A percentile compares a stretch with the other conserved stretches of the same genome.
Evolutionary conservation across 2,888 invertebrate genomes (phyloP).

Genomic region (Hyalella azteca): DNA sequence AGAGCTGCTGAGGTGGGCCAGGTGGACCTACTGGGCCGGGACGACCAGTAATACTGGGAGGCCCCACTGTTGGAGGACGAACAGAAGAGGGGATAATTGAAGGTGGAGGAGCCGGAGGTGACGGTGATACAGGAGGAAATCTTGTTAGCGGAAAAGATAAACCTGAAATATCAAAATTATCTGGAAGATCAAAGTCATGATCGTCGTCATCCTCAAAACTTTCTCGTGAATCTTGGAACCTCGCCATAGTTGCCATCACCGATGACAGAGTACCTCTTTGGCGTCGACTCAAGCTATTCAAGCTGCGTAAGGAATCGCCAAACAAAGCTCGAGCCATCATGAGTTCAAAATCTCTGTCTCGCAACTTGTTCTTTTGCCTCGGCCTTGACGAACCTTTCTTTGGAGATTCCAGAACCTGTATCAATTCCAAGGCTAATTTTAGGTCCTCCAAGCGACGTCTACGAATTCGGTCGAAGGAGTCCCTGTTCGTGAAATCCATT

Average conservation of each 20-base stretch:
- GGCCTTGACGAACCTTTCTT: not conserved
- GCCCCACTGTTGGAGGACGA: conserved; percentile 34
- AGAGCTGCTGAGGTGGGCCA: not conserved
- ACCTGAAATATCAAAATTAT: not conserved
- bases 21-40: not conserved
- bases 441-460: conserved; percentile 47
- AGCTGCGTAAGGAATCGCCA: conserved; percentile 34
- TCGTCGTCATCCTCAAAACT: not conserved
- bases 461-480: conserved; percentile 24
- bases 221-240: conserved; percentile 7
- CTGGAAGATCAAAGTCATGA: not conserved
- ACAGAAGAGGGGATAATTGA: not conserved
- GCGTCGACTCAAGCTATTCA: conserved; percentile 40
- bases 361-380: not conserved
- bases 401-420: conserved; percentile 41
- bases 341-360: conserved; percentile 42
- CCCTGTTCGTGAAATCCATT: not conserved
- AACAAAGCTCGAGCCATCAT: conserved; percentile 45
- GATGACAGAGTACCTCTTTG: conserved; percentile 43
- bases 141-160: not conserved
- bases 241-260: conserved; percentile 43
- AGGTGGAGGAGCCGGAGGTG: not conserved
- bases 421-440: conserved; percentile 46
- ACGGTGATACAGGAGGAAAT: conserved; percentile 25
- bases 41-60: not conserved